Base-by-base conservation (phyloP, 37 sponge, comb jelly and placozoan genomes). In the Aplysina aerophoba region DNA sequence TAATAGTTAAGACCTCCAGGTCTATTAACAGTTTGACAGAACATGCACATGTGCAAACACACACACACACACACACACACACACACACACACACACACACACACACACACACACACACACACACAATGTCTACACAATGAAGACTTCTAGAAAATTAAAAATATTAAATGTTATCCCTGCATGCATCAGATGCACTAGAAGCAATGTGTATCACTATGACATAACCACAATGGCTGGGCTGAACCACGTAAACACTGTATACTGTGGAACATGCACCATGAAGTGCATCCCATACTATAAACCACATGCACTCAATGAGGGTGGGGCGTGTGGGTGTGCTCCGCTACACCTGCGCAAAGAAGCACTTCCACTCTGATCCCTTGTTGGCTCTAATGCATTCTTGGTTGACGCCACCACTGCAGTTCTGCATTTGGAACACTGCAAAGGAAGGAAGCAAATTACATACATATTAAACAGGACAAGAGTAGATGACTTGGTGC, bases 361-460 rank as follows among this genome's bases (percentile, higher is more conserved):
- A 64, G 62, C 95, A 95, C 62, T 85, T 88, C 95, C 95, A 95
- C 38, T 81, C 84, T 50, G 91, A 88, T 41, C 62, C 58, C 0
- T 16, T 31, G 44, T 81, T 55, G 34, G 83, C 81, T 21, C 37
- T 22, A 6, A 92, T 69, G 61, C 95, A 95, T 27, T 81, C 89
- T 15, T 80, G 79, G 63, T 92, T 90, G 41, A 92, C 79, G 0
- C 88, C 95, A 55, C 81, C 91, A 83, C 55, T 81, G 20, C 71
- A 37, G 44, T 95, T 92, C 74, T 94, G 95, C 80, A 94, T 60
- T 28, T 75, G 38, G 28, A 77, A 85, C 54, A 88, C 92, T 92
- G 57, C 40, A 84, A 28, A 20, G 12, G 58, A 84, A 50, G 55
- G n/a, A 61, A 8, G 50, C 6, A 8, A 8, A n/a, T n/a, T n/a